These are phyloP conservation scores for Apogon talboti DNA, from an alignment of 2,797 vertebrate species.

Conservation along the genomic window DNA sequence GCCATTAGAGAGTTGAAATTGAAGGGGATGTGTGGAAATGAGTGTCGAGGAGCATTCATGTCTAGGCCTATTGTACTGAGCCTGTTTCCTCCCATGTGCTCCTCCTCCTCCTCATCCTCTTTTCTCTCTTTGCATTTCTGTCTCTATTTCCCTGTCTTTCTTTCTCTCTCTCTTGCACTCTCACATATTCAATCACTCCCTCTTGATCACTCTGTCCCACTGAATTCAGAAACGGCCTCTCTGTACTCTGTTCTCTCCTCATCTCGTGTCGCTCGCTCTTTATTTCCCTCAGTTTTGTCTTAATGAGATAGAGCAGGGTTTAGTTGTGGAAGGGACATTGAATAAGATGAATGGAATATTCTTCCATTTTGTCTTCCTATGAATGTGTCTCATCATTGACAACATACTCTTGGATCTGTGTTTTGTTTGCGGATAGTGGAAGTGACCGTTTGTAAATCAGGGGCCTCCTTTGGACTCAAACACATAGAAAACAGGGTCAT, in stretches of 20 bases:
- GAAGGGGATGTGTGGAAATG: slow-evolving; percentile 80
- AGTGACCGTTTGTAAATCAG: no score
- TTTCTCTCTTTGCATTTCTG: slow-evolving; percentile 53
- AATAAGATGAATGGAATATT: slow-evolving; percentile 36
- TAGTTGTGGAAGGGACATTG: slow-evolving; percentile 39
- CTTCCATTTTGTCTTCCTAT: slow-evolving; percentile 6
- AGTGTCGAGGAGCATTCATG: slow-evolving; percentile 81
- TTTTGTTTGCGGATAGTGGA: neutral
- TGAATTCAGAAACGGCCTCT: slow-evolving; percentile 63
- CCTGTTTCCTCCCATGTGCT: slow-evolving; percentile 27
- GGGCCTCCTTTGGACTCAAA: no score
- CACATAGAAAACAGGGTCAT: no score
- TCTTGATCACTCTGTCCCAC: slow-evolving; percentile 71
- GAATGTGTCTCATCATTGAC: neutral
- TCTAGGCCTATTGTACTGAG: slow-evolving; percentile 78
- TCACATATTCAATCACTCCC: slow-evolving; percentile 70
- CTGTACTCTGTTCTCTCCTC: slow-evolving; percentile 34
- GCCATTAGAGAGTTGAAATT: slow-evolving; percentile 81
- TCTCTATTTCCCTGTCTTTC: slow-evolving; percentile 58
- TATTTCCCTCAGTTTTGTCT: slow-evolving; percentile 40
- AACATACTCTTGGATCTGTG: neutral
- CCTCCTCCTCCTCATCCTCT: slow-evolving; percentile 22
- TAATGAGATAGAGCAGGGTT: slow-evolving; percentile 44
- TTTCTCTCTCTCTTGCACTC: slow-evolving; percentile 44
- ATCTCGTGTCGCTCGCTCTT: slow-evolving; percentile 4